A percentile compares a stretch with the other conserved stretches of the same genome.
phyloP scores from a whole-genome alignment of 2,113 vertebrate species.

The Cichladusa arquata region DNA sequence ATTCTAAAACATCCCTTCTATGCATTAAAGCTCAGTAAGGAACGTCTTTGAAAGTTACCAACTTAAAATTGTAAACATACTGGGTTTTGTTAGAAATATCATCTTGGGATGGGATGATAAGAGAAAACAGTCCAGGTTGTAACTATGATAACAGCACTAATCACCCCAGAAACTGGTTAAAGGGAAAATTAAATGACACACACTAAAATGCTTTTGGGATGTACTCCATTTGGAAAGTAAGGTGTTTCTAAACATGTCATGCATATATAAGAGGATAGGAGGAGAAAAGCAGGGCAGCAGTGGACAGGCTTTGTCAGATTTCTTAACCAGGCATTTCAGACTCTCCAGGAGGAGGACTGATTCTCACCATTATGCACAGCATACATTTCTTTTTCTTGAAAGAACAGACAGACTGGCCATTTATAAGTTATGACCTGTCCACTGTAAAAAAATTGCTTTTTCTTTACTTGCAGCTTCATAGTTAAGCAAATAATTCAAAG shows the following conservation, averaged over 20 bases:
- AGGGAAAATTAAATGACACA: not conserved
- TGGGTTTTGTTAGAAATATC: not conserved
- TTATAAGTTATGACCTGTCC: not conserved
- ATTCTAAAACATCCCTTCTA: not conserved
- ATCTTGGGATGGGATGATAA: not conserved
- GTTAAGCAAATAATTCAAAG: not conserved
- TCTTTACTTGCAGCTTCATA: not conserved
- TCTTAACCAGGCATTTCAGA: not conserved
- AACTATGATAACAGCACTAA: not conserved
- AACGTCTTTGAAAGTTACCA: not conserved
- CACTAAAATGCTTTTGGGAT: not conserved
- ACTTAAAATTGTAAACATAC: not conserved
- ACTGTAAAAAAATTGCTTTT: not conserved
- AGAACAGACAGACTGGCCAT: not conserved
- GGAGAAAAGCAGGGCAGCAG: not conserved
- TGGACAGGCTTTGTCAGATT: not conserved
- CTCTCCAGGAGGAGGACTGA: not conserved
- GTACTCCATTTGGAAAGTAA: not conserved
- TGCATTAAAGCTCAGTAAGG: not conserved
- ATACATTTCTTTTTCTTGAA: not conserved
- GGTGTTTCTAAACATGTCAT: not conserved
- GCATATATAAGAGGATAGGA: not conserved
- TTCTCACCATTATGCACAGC: not conserved
- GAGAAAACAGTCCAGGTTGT: not conserved
- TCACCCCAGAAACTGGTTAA: not conserved